phyloP scores from a whole-genome alignment of 2,113 vertebrate species.

The Nesoenas mayeri region DNA sequence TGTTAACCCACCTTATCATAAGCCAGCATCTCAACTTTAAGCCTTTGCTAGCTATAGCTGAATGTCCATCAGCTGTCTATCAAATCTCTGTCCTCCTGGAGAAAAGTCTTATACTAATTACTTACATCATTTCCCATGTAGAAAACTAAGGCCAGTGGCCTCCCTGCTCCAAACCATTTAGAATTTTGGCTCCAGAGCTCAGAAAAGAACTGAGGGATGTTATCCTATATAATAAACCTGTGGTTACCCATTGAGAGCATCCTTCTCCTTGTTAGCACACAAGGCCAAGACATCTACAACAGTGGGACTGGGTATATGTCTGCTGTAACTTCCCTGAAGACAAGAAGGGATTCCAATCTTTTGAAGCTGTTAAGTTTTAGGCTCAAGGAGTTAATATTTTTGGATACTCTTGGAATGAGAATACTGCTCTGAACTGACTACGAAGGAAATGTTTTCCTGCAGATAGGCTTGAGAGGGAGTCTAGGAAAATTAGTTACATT shows the following conservation, averaged over 20 bases:
- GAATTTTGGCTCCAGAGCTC: background rate
- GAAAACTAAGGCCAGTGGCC: background rate
- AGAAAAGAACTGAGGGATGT: background rate
- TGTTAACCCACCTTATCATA: background rate
- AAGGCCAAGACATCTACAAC: background rate
- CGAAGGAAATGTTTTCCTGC: background rate
- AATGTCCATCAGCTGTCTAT: background rate
- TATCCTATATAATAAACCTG: background rate
- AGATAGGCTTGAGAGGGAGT: background rate
- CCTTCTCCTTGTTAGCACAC: background rate
- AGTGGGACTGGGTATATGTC: background rate
- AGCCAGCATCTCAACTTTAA: background rate
- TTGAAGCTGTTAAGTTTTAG: background rate
- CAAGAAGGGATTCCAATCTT: background rate
- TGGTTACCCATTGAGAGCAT: background rate
- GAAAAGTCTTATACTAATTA: background rate
- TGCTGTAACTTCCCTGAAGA: background rate
- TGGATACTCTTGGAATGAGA: background rate
- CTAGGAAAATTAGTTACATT: slow-evolving; percentile 8
- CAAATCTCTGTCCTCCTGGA: background rate
- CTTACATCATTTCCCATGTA: background rate
- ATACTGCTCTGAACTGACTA: background rate
- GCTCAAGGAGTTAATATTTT: background rate
- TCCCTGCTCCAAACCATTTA: background rate
- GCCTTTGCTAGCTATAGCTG: background rate